phyloP scores from a whole-genome alignment of 2,113 vertebrate species.

The Emydura subglobosa region DNA sequence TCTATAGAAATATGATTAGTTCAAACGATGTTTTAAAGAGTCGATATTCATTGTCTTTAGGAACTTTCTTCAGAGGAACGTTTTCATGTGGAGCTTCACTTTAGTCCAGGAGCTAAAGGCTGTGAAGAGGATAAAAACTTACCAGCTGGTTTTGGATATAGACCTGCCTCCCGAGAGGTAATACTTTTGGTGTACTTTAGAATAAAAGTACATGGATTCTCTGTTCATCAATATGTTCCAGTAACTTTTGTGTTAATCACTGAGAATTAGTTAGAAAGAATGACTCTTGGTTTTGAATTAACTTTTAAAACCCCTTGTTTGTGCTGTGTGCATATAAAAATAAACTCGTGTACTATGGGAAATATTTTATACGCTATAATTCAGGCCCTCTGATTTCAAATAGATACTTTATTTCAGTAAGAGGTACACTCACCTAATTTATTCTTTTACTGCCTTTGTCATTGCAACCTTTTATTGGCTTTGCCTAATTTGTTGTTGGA shows the following conservation, averaged over 20 bases:
- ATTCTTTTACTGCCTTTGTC: background rate
- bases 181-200: background rate
- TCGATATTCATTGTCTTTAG: constrained; percentile 67
- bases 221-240: background rate
- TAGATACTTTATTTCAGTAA: background rate
- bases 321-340: background rate
- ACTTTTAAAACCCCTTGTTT: background rate
- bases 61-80: constrained; percentile 91
- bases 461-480: background rate
- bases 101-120: constrained; percentile 92
- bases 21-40: background rate
- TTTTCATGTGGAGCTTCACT: constrained; percentile 93
- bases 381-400: background rate
- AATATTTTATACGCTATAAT: background rate
- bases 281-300: background rate
- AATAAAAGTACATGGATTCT: background rate
- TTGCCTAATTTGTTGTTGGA: background rate
- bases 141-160: constrained; percentile 91
- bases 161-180: constrained; percentile 92
- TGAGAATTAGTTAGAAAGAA: background rate
- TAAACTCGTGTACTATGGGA: background rate
- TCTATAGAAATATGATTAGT: background rate
- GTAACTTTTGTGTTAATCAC: background rate
- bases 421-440: background rate
- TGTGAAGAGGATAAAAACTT: constrained; percentile 93